These are phyloP conservation scores for Isoperla grammatica DNA, from an alignment of 2,888 invertebrate genomes.

Conservation along the genomic window DNA sequence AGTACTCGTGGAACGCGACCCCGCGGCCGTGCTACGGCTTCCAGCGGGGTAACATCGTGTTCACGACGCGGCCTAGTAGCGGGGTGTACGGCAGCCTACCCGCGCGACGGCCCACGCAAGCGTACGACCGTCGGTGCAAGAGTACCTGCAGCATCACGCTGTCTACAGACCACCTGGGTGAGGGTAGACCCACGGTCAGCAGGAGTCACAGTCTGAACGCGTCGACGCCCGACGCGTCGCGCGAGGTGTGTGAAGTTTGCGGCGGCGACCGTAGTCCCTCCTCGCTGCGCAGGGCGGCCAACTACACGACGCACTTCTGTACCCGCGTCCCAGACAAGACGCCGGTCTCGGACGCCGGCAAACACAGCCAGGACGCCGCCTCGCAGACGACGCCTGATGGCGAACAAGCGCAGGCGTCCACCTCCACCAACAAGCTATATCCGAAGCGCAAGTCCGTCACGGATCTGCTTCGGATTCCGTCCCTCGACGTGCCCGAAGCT, in stretches of 20 bases:
- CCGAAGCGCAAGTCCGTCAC: conserved; percentile 21
- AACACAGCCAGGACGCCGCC: conserved; percentile 47
- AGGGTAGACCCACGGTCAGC: conserved; percentile 34
- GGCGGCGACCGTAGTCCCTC: conserved; percentile 29
- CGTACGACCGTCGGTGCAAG: conserved; percentile 51
- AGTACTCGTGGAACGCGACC: conserved; percentile 46
- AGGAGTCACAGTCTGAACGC: conserved; percentile 4
- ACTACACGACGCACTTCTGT: conserved; percentile 43
- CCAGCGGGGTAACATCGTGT: conserved; percentile 49
- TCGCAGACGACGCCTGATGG: conserved; percentile 45
- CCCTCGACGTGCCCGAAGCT: too few relatives aligned
- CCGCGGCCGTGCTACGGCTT: conserved; percentile 42
- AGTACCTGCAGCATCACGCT: conserved; percentile 65
- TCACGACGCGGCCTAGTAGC: conserved; percentile 48
- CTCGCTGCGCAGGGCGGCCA: conserved; percentile 32
- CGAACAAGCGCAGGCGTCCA: neutral
- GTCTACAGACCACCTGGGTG: conserved; percentile 44
- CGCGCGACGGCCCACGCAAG: conserved; percentile 35
- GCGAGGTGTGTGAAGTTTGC: conserved; percentile 45
- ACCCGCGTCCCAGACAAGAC: conserved; percentile 39
- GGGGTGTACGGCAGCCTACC: conserved; percentile 38
- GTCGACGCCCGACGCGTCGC: conserved; percentile 35
- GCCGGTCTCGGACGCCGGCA: conserved; percentile 24
- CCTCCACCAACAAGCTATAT: too few relatives aligned
- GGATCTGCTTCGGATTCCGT: conserved; percentile 7